Conservation (phyloP, 2,797 vertebrate genomes). For the Enteromius unitaeniatus region DNA sequence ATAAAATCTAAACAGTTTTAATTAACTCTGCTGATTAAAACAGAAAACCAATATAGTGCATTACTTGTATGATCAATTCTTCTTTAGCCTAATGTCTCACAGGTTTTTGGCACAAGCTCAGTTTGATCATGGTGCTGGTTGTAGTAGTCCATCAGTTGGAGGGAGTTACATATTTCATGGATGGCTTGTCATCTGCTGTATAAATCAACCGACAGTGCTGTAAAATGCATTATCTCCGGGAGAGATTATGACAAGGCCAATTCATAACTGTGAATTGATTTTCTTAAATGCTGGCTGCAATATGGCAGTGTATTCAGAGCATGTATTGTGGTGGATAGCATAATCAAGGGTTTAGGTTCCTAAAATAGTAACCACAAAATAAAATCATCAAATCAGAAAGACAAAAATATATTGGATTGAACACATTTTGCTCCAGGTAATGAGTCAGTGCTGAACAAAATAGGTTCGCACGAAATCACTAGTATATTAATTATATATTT, state of each 20-base stretch:
- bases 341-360: slow-evolving; percentile 63
- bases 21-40: slow-evolving; percentile 41
- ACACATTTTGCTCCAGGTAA: slow-evolving; percentile 31
- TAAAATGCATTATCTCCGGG: slow-evolving; percentile 61
- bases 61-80: slow-evolving; percentile 25
- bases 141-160: slow-evolving; percentile 17
- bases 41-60: slow-evolving; percentile 27
- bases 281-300: slow-evolving; percentile 48
- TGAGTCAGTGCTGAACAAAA: slow-evolving; percentile 22
- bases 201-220: slow-evolving; percentile 54
- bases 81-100: slow-evolving; percentile 1
- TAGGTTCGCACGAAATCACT: not conserved
- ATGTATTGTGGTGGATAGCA: slow-evolving; percentile 55
- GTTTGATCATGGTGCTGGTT: slow-evolving; percentile 3
- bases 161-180: slow-evolving; percentile 59
- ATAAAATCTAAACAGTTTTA: slow-evolving; percentile 38
- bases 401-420: slow-evolving; percentile 21
- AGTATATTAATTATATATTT: not conserved
- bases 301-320: slow-evolving; percentile 54
- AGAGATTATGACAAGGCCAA: slow-evolving; percentile 60
- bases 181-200: slow-evolving; percentile 54
- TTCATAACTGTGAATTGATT: slow-evolving; percentile 67
- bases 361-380: slow-evolving; percentile 60
- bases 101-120: slow-evolving; percentile 25
- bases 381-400: slow-evolving; percentile 55